Base-by-base conservation (phyloP, 2,113 vertebrate species). In the Amia ocellicauda region DNA sequence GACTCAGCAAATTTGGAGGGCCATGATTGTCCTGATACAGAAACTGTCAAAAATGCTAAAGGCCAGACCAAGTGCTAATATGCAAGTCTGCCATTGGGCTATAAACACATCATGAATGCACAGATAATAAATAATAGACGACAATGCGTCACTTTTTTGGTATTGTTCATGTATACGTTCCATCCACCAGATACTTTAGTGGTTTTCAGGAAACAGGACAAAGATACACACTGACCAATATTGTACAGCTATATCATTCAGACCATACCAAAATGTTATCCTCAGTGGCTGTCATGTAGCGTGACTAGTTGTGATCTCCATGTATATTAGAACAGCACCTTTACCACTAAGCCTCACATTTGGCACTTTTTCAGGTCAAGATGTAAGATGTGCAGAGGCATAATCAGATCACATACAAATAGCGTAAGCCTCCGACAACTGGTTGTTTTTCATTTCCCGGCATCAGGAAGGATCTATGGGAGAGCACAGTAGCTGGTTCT, bases 361-460 rank as follows among this genome's bases (percentile, higher is more conserved):
- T 47, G 43, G 43, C 43, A 47, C 43, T 17, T 47, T 47, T 47
- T n/a, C 43, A 47, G 43, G 43, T 47, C 43, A 47, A 47, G 43
- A 47, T 47, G 9, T 47, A 14, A 16, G 43, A 47, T 47, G 43
- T 47, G 43, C 43, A 47, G 43, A 47, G n/a, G 43, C 43, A 47
- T 47, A 47, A 47, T 47, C 43, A 47, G 7, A 47, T 47, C 13
- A 36, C 31, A 36, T 36, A 36, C 31, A 36, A 36, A 36, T 11
- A 36, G 31, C 31, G 11, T 36, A 36, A 36, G 31, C 31, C 5
- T 36, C n/a, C 31, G 11, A 36, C 31, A 36, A 36, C 31, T 36
- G 31, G 31, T 36, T 36, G 13, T 47, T 47, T 47, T 47, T 47
- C 43, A 47, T 47, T n/a, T 47, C 4, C 43, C 10, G 43, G 13